Conservation (phyloP, 2,113 vertebrate genomes). For the Nibea albiflora region DNA sequence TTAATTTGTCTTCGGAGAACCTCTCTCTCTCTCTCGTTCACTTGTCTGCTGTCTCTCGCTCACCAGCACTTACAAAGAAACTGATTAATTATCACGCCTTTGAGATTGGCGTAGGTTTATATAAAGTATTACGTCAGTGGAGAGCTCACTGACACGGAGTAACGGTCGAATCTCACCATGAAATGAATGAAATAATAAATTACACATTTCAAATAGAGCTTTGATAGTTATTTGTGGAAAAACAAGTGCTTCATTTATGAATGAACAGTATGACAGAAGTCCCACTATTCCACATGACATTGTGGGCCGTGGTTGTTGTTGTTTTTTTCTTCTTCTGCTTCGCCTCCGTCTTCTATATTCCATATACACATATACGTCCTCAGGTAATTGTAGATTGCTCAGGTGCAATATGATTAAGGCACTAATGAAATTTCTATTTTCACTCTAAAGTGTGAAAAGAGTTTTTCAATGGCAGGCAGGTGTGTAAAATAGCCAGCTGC, state of each 20-base stretch:
- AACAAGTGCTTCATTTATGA: background rate
- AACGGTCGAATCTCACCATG: background rate
- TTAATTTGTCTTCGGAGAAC: slow-evolving; percentile 61
- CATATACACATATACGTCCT: no score
- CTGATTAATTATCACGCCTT: background rate
- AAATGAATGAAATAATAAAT: background rate
- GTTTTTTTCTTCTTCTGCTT: background rate
- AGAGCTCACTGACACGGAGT: background rate
- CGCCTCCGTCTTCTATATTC: no score
- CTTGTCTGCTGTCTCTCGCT: background rate
- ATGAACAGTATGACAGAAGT: background rate
- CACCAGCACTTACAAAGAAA: background rate
- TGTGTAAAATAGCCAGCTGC: background rate
- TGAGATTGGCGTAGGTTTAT: background rate
- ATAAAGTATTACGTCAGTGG: background rate
- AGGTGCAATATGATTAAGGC: background rate
- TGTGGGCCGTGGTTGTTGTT: background rate
- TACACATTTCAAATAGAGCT: background rate
- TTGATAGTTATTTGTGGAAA: background rate
- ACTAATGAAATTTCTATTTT: background rate
- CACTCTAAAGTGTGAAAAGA: background rate
- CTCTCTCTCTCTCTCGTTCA: background rate
- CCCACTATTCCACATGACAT: no score
- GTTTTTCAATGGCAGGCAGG: background rate
- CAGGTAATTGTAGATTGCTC: background rate